Evolutionary conservation across 1,140 invertebrate species (phyloP).

Genomic region (Mamestra configurata): DNA sequence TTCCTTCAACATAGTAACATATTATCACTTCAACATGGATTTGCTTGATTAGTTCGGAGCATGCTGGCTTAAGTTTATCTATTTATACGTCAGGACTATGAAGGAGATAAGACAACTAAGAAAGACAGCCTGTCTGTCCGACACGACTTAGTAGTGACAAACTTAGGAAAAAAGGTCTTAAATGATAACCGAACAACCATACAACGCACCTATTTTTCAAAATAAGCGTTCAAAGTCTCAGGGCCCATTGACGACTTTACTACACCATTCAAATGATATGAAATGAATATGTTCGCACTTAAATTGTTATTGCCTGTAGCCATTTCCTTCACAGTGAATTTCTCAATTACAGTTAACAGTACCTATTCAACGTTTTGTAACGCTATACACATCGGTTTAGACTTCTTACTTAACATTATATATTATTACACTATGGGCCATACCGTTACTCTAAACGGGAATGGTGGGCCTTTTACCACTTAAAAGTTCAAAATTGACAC

Average conservation of each 20-base stretch:
- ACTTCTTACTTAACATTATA: slow-evolving; percentile 15
- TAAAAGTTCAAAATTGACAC: background rate
- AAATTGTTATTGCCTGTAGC: background rate
- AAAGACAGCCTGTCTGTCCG: no score
- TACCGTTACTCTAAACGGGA: slow-evolving; percentile 24
- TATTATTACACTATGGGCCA: slow-evolving; percentile 10
- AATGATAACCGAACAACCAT: no score
- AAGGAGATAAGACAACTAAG: no score
- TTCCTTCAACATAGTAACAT: no score
- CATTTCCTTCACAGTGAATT: background rate
- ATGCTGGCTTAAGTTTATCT: no score
- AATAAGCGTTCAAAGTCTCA: background rate
- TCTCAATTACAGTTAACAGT: background rate
- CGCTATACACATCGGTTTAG: slow-evolving; percentile 8
- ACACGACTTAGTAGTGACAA: no score
- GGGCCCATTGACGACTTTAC: background rate
- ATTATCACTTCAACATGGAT: no score
- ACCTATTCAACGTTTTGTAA: slow-evolving; percentile 8
- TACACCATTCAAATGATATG: background rate
- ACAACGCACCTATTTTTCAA: no score
- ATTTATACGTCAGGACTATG: no score
- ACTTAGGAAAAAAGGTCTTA: no score
- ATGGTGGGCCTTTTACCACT: background rate
- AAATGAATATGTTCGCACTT: background rate
- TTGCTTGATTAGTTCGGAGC: no score